phyloP scores from a whole-genome alignment of 1,140 invertebrate species.

The Pentalonia nigronervosa region DNA sequence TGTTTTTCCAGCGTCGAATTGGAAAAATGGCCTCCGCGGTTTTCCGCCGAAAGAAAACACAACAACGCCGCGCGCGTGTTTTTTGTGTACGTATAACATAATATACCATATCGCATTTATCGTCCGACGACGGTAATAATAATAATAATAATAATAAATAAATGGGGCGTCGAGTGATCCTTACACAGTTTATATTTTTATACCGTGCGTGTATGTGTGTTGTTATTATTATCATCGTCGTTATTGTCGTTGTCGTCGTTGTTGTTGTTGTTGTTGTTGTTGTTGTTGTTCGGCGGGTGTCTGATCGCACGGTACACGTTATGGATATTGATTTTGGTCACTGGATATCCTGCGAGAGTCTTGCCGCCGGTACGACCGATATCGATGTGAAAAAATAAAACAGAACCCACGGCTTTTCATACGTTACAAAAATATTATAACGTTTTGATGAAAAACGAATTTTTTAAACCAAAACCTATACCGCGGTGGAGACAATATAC shows the following conservation, averaged over 20 bases:
- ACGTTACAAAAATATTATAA: not conserved
- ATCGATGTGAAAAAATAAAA: not conserved
- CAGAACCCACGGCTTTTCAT: not conserved
- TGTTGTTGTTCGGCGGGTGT: not conserved
- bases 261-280: not conserved
- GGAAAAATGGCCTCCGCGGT: conserved; percentile 1
- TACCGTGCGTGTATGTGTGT: not conserved
- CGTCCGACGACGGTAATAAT: not conserved
- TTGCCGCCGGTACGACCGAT: not conserved
- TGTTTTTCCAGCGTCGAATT: not conserved
- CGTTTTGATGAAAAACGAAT: not conserved
- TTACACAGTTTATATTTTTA: not conserved
- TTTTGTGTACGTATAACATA: not conserved
- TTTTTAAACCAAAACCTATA: too few relatives aligned
- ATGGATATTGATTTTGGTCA: conserved; percentile 26
- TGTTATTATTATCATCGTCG: not conserved
- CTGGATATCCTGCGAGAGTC: not conserved
- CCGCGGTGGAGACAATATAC: too few relatives aligned
- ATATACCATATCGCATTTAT: not conserved
- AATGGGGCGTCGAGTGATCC: not conserved
- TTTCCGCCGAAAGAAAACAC: conserved; percentile 15
- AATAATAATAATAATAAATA: not conserved
- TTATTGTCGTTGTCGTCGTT: not conserved
- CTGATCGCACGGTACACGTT: not conserved
- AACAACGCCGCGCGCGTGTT: not conserved